Conservation (phyloP, 1,140 invertebrate genomes). For the Meloidogyne exigua region DNA sequence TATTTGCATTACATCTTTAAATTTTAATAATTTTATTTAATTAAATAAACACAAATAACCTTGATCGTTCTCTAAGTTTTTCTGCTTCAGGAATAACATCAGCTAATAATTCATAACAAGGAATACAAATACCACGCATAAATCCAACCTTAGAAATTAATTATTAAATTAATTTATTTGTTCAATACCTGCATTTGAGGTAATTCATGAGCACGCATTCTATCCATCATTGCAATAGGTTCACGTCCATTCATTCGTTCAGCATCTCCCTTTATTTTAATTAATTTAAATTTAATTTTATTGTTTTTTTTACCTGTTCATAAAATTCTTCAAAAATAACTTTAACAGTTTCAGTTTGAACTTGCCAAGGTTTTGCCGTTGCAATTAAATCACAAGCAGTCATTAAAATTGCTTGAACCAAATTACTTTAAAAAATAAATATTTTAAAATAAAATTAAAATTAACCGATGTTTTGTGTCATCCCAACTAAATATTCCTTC, state of each 20-base stretch:
- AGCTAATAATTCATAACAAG: constrained; percentile 75
- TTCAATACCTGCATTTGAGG: constrained; percentile 63
- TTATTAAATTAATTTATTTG: no score
- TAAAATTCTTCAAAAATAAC: constrained; percentile 84
- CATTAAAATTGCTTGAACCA: constrained; percentile 77
- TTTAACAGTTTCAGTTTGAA: constrained; percentile 77
- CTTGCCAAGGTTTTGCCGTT: constrained; percentile 79
- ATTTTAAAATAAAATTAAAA: no score
- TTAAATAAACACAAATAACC: constrained; percentile 56
- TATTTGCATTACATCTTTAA: constrained; percentile 56
- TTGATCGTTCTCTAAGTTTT: constrained; percentile 73
- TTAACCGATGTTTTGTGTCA: constrained; percentile 46
- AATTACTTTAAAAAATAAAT: constrained; percentile 63
- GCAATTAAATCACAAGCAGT: constrained; percentile 80
- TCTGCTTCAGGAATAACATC: constrained; percentile 73
- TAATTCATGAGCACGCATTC: constrained; percentile 73
- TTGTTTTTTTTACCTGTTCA: constrained; percentile 70
- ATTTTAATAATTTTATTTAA: constrained; percentile 65
- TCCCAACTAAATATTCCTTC: constrained; percentile 47
- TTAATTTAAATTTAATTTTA: neutral
- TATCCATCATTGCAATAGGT: constrained; percentile 81
- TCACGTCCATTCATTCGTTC: constrained; percentile 72
- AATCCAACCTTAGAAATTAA: constrained; percentile 29
- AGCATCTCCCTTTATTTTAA: constrained; percentile 70
- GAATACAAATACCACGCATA: constrained; percentile 73